Base-by-base conservation (phyloP, 2,113 vertebrate species). In the Phalacrocorax aristotelis region DNA sequence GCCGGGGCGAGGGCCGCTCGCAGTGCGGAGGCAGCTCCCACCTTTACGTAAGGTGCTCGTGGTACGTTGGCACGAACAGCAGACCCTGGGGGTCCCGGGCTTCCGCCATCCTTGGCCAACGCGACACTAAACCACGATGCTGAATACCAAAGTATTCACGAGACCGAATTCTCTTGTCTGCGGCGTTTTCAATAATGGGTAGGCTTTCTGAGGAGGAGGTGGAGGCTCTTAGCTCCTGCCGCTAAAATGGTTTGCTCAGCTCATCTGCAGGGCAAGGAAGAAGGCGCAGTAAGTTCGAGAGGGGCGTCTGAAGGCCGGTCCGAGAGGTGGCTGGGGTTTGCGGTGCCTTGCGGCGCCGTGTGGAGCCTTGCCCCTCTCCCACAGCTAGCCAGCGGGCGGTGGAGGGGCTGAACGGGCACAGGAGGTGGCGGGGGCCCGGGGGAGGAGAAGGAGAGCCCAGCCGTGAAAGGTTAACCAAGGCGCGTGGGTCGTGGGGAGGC, bases 101-200 rank as follows among this genome's bases (percentile, higher is more conserved):
- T 38, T 38, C 38, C 38, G 38, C 38, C 38, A 38, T 48, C n/a
- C 48, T 72, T 36, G 52, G 52, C 57, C 48, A 80, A 7, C 38
- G 49, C 49, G 18, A 58, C 9, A 4, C 30, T 54, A 54, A 66
- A 71, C 17, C 29, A 40, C 36, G 17, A 26, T 11, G 26, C 51
- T 17, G 17, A 64, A 32, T 68, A 46, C 38, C 0, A 0, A 25
- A 42, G 32, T 66, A 42, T 52, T 79, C 26, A 17, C 0, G 0
- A 48, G 36, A 85, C 40, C 20, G 70, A 71, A 49, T 48, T 48
- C 36, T 69, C 26, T 10, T 32, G 38, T 46, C 88, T 65, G 38
- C 60, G 82, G 34, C 78, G 60, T 26, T 82, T 85, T 82, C 79
- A 38, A 7, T 58, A 48, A 23, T 4, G 22, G 34, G n/a, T 38